Evolutionary conservation across 2,113 vertebrate species (phyloP).

Genomic region (Corythaeola cristata): DNA sequence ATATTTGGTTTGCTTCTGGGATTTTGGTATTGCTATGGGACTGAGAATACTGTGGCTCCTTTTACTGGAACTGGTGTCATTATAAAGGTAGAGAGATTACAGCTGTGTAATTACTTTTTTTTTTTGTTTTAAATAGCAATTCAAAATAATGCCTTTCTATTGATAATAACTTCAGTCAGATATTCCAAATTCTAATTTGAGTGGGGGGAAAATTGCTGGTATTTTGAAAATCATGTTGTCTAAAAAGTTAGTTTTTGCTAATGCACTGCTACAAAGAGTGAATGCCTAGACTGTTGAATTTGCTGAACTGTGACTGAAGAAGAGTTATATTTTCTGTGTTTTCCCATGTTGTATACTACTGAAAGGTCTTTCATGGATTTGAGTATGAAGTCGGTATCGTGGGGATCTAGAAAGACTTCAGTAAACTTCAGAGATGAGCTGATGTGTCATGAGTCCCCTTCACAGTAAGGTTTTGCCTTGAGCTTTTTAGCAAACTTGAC

Average conservation of each 20-base stretch:
- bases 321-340: neutral
- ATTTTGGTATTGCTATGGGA: neutral
- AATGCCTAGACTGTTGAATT: neutral
- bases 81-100: neutral
- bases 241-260: neutral
- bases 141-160: neutral
- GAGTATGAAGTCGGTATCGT: neutral
- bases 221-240: neutral
- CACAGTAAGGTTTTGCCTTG: neutral
- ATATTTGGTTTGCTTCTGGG: neutral
- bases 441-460: neutral
- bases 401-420: neutral
- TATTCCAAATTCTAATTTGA: neutral
- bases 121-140: neutral
- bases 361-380: neutral
- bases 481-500: neutral
- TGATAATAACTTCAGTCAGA: neutral
- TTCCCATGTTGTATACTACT: neutral
- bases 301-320: neutral
- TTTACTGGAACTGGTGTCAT: neutral
- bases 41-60: neutral
- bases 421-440: neutral
- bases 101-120: neutral
- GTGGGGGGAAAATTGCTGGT: neutral
- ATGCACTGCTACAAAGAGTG: accelerated